Conservation (phyloP, 2,797 vertebrate species). For the Knipowitschia caucasica region DNA sequence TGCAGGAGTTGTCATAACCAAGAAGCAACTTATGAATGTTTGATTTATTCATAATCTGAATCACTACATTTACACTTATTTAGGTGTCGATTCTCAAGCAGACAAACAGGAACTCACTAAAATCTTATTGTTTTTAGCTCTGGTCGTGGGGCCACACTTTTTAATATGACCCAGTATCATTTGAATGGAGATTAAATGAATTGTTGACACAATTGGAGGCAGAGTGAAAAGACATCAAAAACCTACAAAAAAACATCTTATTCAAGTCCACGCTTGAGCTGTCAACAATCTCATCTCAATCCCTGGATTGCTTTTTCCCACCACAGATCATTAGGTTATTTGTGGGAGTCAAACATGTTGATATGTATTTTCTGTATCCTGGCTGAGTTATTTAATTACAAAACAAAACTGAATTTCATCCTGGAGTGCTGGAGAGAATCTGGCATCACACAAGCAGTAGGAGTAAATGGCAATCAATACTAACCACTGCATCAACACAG, state of each 20-base stretch:
- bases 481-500: slow-evolving; percentile 45
- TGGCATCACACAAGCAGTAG: slow-evolving; percentile 44
- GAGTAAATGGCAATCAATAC: slow-evolving; percentile 54
- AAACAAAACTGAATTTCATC: slow-evolving; percentile 22
- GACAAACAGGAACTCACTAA: no score
- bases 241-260: background rate
- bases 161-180: background rate
- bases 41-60: no score
- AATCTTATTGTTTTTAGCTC: no score
- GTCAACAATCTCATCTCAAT: slow-evolving; percentile 20
- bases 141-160: background rate
- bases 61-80: no score
- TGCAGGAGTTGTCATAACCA: no score
- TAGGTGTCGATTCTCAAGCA: no score
- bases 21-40: no score
- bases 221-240: background rate
- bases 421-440: slow-evolving; percentile 23
- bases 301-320: slow-evolving; percentile 24
- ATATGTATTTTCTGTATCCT: slow-evolving; percentile 26
- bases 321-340: slow-evolving; percentile 26
- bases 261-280: slow-evolving; percentile 16
- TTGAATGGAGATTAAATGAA: background rate
- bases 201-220: slow-evolving; percentile 7
- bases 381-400: slow-evolving; percentile 19
- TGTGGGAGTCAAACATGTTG: slow-evolving; percentile 44